A percentile compares a stretch with the other conserved stretches of the same genome.
Evolutionary conservation across 2,888 invertebrate species (phyloP).

Genomic region (Chloroclystis v-ata): DNA sequence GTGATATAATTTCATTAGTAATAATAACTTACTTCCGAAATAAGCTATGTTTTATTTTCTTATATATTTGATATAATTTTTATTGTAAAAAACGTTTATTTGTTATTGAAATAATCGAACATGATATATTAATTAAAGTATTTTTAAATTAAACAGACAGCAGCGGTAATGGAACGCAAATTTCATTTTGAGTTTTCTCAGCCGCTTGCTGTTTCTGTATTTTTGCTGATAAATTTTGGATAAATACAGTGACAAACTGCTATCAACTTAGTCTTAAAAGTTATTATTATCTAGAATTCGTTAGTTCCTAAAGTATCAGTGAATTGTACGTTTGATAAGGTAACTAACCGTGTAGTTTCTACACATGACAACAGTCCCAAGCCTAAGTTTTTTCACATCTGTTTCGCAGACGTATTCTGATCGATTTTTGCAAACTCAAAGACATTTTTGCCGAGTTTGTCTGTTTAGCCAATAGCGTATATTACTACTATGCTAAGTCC

Average conservation of each 20-base stretch:
- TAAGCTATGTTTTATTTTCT: too few species aligned
- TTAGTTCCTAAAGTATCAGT: not conserved
- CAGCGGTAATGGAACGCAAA: conserved; percentile 45
- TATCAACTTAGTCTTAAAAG: not conserved
- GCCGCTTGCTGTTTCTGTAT: conserved; percentile 53
- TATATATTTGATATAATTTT: too few species aligned
- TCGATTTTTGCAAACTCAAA: conserved; percentile 32
- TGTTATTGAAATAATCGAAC: too few species aligned
- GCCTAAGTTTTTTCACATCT: conserved; percentile 23
- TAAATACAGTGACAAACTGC: conserved; percentile 23
- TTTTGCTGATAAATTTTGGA: conserved; percentile 48
- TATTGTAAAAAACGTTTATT: too few species aligned
- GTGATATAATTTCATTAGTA: too few species aligned
- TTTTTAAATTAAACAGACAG: not conserved
- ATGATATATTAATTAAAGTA: too few species aligned
- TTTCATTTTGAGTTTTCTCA: conserved; percentile 66
- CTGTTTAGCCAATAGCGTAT: conserved; percentile 19
- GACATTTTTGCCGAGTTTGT: conserved; percentile 22
- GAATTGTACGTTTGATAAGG: conserved; percentile 21
- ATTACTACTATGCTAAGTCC: conserved; percentile 36
- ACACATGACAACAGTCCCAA: conserved; percentile 16
- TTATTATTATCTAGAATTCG: conserved; percentile 3
- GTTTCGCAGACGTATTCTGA: conserved; percentile 29
- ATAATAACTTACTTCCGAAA: too few species aligned
- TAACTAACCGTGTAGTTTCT: conserved; percentile 18